phyloP scores from a whole-genome alignment of 2,888 invertebrate species.

The Smittia sp. region DNA sequence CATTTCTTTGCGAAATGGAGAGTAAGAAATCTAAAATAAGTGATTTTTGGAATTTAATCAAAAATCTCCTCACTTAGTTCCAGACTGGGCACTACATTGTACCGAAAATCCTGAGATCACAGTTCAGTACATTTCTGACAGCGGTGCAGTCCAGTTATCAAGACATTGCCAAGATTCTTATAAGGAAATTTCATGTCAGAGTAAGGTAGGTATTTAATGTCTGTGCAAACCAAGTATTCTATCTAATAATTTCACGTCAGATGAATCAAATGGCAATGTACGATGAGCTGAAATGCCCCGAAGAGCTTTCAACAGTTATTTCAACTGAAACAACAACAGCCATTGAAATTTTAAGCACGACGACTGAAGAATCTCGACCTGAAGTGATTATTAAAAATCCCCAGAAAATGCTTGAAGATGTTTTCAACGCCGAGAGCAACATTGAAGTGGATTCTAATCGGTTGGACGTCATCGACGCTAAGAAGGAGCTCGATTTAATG shows the following conservation, averaged over 20 bases:
- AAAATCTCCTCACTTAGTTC: slow-evolving; percentile 57
- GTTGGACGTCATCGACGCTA: slow-evolving; percentile 38
- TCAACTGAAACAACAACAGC: slow-evolving; percentile 7
- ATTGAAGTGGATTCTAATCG: slow-evolving; percentile 28
- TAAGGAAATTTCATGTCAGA: slow-evolving; percentile 69
- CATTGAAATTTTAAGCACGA: background rate
- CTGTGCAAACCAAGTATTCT: too few species aligned
- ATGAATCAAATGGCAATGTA: slow-evolving; percentile 22
- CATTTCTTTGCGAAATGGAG: slow-evolving; percentile 76
- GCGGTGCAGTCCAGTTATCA: slow-evolving; percentile 71
- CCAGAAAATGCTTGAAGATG: slow-evolving; percentile 36
- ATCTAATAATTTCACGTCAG: too few species aligned
- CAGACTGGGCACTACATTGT: slow-evolving; percentile 75
- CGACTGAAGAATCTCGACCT: slow-evolving; percentile 10
- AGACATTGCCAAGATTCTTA: slow-evolving; percentile 73
- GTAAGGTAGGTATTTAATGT: too few species aligned
- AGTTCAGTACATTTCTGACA: slow-evolving; percentile 72
- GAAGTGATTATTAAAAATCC: slow-evolving; percentile 35
- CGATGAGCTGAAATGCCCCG: slow-evolving; percentile 33
- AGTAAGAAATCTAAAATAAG: slow-evolving; percentile 56
- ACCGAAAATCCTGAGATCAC: slow-evolving; percentile 72
- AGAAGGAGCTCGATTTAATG: slow-evolving; percentile 51
- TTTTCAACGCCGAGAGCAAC: slow-evolving; percentile 14
- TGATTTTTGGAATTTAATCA: slow-evolving; percentile 3
- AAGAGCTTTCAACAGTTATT: background rate